These are phyloP conservation scores for Drosophila biarmipes DNA, from an alignment of 1,140 invertebrate genomes.

Conservation along the genomic window DNA sequence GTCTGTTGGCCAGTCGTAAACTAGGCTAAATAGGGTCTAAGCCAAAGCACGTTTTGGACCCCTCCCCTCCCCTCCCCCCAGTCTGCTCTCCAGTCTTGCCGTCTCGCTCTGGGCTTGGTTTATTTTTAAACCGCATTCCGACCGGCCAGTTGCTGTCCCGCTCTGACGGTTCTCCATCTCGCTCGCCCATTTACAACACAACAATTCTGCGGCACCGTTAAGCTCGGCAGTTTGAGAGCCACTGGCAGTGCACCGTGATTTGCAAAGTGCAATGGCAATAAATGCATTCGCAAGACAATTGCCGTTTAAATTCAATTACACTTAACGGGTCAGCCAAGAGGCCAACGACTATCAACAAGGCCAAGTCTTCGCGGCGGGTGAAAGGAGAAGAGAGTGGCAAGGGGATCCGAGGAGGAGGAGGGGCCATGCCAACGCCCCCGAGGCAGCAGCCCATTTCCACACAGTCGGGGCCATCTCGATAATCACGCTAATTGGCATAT, in stretches of 20 bases:
- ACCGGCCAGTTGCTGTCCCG: constrained; percentile 43
- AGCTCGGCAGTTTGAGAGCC: constrained; percentile 50
- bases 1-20: constrained; percentile 50
- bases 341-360: constrained; percentile 46
- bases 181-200: constrained; percentile 36
- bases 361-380: constrained; percentile 23
- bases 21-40: constrained; percentile 80
- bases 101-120: constrained; percentile 59
- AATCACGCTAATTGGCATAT: not conserved
- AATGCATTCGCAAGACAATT: constrained; percentile 65
- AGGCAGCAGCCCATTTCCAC: constrained; percentile 10
- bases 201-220: constrained; percentile 59
- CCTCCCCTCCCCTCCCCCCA: not conserved
- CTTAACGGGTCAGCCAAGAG: constrained; percentile 60
- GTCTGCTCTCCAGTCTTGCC: not conserved
- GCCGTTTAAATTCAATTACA: constrained; percentile 73
- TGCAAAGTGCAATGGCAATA: constrained; percentile 43
- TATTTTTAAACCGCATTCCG: constrained; percentile 81
- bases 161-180: constrained; percentile 20
- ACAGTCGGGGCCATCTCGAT: constrained; percentile 12
- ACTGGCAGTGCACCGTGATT: constrained; percentile 38
- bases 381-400: constrained; percentile 8
- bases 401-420: not conserved
- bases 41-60: constrained; percentile 75
- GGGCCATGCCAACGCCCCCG: constrained; percentile 34